Conservation (phyloP, 2,113 vertebrate species). For the Ptilorrhoa leucosticta region DNA sequence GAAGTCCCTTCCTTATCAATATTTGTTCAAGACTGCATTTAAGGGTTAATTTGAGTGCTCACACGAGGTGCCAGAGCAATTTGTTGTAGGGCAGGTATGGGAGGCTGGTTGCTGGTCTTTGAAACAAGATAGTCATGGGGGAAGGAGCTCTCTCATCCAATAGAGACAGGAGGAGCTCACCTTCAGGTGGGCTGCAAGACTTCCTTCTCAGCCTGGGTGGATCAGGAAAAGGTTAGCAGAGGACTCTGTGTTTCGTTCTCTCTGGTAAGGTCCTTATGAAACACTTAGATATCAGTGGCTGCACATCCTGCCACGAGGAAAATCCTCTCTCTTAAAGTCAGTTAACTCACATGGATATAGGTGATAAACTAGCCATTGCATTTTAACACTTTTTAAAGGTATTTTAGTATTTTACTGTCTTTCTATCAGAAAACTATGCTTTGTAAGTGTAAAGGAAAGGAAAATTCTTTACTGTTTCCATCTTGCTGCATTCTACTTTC, state of each 20-base stretch:
- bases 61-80: background rate
- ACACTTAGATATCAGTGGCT: background rate
- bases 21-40: background rate
- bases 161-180: background rate
- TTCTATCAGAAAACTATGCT: background rate
- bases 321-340: background rate
- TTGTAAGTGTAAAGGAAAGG: background rate
- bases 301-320: accelerated
- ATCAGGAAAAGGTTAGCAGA: background rate
- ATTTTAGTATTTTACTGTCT: background rate
- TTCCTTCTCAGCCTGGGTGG: background rate
- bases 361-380: background rate
- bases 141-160: background rate
- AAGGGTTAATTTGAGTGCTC: background rate
- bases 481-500: background rate
- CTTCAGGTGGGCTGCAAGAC: background rate
- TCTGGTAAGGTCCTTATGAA: background rate
- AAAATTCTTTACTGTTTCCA: background rate
- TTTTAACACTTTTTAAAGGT: background rate
- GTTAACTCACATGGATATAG: background rate
- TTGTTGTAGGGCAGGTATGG: background rate
- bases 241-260: background rate
- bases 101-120: background rate
- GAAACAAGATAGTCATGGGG: background rate
- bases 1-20: background rate